phyloP scores from a whole-genome alignment of 2,113 vertebrate genomes.

The Illadopsis cleaveri region DNA sequence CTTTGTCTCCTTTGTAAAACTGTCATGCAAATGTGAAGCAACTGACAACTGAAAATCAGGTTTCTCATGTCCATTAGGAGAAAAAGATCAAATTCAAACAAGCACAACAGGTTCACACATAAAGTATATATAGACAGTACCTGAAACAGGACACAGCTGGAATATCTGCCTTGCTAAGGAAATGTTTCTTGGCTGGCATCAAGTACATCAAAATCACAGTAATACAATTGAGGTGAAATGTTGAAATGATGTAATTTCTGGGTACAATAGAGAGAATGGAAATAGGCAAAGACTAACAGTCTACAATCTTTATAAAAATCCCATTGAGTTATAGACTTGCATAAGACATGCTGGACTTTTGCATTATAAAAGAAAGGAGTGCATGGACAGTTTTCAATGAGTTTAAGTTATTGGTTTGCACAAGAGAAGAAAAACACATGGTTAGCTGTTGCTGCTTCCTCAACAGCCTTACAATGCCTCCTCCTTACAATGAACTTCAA shows the following conservation, averaged over 20 bases:
- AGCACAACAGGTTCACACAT: not conserved
- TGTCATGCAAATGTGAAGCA: not conserved
- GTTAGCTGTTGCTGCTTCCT: not conserved
- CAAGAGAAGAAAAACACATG: not conserved
- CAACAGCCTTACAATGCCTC: not conserved
- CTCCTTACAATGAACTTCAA: not conserved
- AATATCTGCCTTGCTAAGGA: not conserved
- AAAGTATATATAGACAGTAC: not conserved
- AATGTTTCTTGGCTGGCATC: not conserved
- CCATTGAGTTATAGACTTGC: not conserved
- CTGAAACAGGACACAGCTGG: not conserved
- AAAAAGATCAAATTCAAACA: not conserved
- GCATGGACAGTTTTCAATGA: not conserved
- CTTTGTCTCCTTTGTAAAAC: not conserved
- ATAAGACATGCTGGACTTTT: not conserved
- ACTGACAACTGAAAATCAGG: not conserved
- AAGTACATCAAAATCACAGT: not conserved
- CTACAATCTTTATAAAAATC: not conserved
- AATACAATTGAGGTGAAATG: not conserved
- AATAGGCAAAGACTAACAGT: not conserved
- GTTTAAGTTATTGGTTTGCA: not conserved
- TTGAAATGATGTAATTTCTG: not conserved
- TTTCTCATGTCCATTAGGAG: not conserved
- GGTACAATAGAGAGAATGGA: not conserved
- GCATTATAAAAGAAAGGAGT: not conserved